phyloP scores from a whole-genome alignment of 1,140 invertebrate species.

The Drosophila sechellia region DNA sequence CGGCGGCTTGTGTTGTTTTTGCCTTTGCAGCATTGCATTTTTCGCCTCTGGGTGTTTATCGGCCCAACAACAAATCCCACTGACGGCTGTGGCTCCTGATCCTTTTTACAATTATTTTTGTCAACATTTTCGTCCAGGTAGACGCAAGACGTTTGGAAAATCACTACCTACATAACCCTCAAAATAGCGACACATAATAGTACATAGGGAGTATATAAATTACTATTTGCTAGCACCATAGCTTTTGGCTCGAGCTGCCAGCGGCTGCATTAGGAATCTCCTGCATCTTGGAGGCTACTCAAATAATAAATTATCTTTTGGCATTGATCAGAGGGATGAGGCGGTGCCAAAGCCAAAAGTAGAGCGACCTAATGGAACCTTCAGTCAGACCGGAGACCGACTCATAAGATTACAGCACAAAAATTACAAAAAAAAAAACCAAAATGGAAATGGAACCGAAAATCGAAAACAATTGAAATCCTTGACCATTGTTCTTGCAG shows the following conservation, averaged over 20 bases:
- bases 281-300: slow-evolving; percentile 17
- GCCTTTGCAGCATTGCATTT: slow-evolving; percentile 57
- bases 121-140: slow-evolving; percentile 70
- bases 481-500: slow-evolving; percentile 45
- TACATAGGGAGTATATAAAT: slow-evolving; percentile 16
- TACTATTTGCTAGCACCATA: slow-evolving; percentile 19
- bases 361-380: slow-evolving; percentile 44
- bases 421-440: slow-evolving; percentile 5
- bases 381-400: slow-evolving; percentile 8
- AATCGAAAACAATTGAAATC: slow-evolving; percentile 31
- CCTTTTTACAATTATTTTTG: slow-evolving; percentile 76
- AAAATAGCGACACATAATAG: neutral
- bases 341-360: slow-evolving; percentile 56
- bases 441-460: neutral
- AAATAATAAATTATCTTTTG: slow-evolving; percentile 60
- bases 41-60: slow-evolving; percentile 62
- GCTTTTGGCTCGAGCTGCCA: slow-evolving; percentile 51
- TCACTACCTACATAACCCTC: slow-evolving; percentile 56
- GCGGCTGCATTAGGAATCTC: slow-evolving; percentile 43
- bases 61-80: slow-evolving; percentile 61
- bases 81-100: slow-evolving; percentile 49
- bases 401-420: slow-evolving; percentile 26
- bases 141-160: slow-evolving; percentile 43
- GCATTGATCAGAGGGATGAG: slow-evolving; percentile 24
- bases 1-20: slow-evolving; percentile 52